Evolutionary conservation across 1,140 invertebrate genomes (phyloP).

Genomic region (Drosophila baimaii): DNA sequence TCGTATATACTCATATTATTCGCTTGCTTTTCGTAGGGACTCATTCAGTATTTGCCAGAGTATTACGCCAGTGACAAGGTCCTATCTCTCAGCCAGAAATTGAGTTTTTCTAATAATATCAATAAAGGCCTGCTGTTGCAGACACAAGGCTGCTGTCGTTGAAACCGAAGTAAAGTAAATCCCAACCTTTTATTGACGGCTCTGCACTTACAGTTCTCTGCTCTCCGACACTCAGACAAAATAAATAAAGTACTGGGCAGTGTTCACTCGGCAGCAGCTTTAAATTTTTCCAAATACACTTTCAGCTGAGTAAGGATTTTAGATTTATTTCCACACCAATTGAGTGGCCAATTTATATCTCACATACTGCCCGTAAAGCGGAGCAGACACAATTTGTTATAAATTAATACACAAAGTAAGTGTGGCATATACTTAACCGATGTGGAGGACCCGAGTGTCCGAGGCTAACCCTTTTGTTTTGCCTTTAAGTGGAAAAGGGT

Average conservation of each 20-base stretch:
- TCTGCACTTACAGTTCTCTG: neutral
- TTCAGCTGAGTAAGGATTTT: neutral
- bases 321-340: slow-evolving; percentile 2
- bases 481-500: slow-evolving; percentile 49
- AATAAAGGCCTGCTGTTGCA: slow-evolving; percentile 14
- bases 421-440: neutral
- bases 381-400: slow-evolving; percentile 1
- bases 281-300: neutral
- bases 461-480: slow-evolving; percentile 61
- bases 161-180: slow-evolving; percentile 7
- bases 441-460: neutral
- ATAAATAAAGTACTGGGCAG: slow-evolving; percentile 3
- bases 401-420: slow-evolving; percentile 4
- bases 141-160: slow-evolving; percentile 8
- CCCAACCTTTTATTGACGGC: slow-evolving; percentile 2
- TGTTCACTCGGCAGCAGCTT: neutral
- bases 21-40: neutral
- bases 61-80: neutral
- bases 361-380: slow-evolving; percentile 1
- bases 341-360: slow-evolving; percentile 9
- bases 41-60: slow-evolving; percentile 7
- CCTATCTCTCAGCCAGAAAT: slow-evolving; percentile 16
- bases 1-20: slow-evolving; percentile 1
- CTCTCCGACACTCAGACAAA: neutral
- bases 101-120: slow-evolving; percentile 21